phyloP scores from a whole-genome alignment of 2,113 vertebrate species.

The Oryzias javanicus region DNA sequence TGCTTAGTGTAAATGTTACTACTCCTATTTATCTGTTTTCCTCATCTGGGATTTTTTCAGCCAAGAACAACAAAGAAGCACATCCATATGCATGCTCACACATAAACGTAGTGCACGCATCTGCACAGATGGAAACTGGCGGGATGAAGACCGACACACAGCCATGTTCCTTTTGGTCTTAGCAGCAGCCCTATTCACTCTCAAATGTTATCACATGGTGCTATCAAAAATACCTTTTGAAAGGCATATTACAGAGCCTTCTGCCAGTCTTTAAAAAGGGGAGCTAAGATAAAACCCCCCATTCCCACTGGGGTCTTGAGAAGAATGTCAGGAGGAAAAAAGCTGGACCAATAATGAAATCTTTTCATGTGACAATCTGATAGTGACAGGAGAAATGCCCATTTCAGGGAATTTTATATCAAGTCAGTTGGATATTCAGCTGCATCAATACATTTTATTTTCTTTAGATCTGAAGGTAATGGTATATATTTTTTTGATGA shows the following conservation, averaged over 20 bases:
- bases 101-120: conserved; percentile 31
- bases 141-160: conserved; percentile 31
- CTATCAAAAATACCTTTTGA: conserved; percentile 47
- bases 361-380: conserved; percentile 29
- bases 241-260: conserved; percentile 37
- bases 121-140: conserved; percentile 31
- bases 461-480: conserved; percentile 10
- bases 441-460: conserved; percentile 27
- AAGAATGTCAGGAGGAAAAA: conserved; percentile 30
- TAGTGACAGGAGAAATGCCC: conserved; percentile 4
- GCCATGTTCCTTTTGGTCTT: conserved; percentile 9
- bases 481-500: conserved; percentile 1
- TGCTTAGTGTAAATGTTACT: conserved; percentile 39
- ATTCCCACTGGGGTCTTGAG: conserved; percentile 21
- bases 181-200: conserved; percentile 39
- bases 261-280: conserved; percentile 20
- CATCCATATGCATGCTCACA: conserved; percentile 55
- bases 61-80: conserved; percentile 61
- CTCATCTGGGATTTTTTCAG: conserved; percentile 46
- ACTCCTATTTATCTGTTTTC: conserved; percentile 56
- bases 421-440: conserved; percentile 28
- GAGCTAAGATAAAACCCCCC: conserved; percentile 36
- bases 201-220: conserved; percentile 45
- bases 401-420: conserved; percentile 33
- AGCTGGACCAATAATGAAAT: conserved; percentile 25